Evolutionary conservation across 2,113 vertebrate genomes (phyloP).

Genomic region (Ammodytes dubius): DNA sequence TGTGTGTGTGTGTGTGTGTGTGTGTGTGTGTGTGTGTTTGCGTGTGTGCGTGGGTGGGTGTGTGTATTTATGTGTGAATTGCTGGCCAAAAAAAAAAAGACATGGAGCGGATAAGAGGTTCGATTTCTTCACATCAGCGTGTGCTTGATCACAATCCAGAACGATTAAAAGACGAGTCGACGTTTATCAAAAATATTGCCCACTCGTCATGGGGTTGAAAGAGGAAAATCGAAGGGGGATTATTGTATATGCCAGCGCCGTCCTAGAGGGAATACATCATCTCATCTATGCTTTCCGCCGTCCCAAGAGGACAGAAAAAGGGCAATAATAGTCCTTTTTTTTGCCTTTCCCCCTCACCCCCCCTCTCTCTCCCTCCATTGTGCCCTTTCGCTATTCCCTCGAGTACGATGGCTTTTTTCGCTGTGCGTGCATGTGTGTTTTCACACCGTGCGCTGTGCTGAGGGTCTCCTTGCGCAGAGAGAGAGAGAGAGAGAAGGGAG

Average conservation of each 20-base stretch:
- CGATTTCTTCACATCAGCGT: slow-evolving; percentile 28
- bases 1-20: slow-evolving; percentile 40
- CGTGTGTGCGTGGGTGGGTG: slow-evolving; percentile 14
- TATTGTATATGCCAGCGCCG: background rate
- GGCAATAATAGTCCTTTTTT: slow-evolving; percentile 34
- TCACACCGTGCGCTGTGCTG: slow-evolving; percentile 10
- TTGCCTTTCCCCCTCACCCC: background rate
- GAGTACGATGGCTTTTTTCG: background rate
- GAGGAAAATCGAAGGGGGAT: slow-evolving; percentile 22
- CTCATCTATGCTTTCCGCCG: slow-evolving; percentile 27
- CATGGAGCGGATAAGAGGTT: background rate
- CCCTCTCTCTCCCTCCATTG: background rate
- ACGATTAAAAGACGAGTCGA: slow-evolving; percentile 44
- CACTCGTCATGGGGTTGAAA: slow-evolving; percentile 5
- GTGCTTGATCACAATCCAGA: slow-evolving; percentile 13
- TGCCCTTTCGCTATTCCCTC: slow-evolving; percentile 33
- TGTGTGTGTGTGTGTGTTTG: slow-evolving; percentile 11
- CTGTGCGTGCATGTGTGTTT: slow-evolving; percentile 6
- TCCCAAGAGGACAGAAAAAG: slow-evolving; percentile 23
- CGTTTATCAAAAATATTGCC: slow-evolving; percentile 15
- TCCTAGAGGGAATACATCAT: background rate
- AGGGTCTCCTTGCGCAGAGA: slow-evolving; percentile 30
- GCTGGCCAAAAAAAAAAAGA: background rate
- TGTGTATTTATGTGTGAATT: slow-evolving; percentile 6
- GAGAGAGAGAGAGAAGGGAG: background rate